These are phyloP conservation scores for Chrysocyon brachyurus DNA, from an alignment of 2,797 vertebrate genomes.

Conservation along the genomic window DNA sequence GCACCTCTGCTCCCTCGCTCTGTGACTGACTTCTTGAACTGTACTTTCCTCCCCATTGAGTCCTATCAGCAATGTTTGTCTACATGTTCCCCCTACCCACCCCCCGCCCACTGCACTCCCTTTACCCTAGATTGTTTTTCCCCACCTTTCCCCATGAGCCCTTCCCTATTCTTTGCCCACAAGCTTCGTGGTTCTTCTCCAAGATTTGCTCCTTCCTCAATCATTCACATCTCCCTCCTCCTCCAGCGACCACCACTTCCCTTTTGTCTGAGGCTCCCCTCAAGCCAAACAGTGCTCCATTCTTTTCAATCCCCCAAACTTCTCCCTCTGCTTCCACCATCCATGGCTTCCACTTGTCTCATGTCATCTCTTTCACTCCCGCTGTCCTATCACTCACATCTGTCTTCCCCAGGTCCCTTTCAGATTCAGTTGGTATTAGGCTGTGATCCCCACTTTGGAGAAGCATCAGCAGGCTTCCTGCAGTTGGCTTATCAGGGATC, in stretches of 20 bases:
- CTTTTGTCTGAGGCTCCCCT: neutral
- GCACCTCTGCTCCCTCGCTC: neutral
- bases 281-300: neutral
- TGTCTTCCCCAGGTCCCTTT: neutral
- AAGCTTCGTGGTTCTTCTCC: neutral
- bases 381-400: neutral
- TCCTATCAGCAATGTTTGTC: neutral
- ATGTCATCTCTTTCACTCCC: neutral
- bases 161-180: too few species aligned
- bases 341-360: neutral
- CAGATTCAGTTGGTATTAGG: neutral
- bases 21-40: neutral
- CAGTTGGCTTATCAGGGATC: neutral
- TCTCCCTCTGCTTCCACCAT: neutral
- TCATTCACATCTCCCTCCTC: neutral
- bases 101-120: accelerated
- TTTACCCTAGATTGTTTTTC: neutral
- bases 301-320: neutral
- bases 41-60: neutral
- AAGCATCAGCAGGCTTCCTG: too few species aligned
- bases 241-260: neutral
- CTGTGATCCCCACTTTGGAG: neutral
- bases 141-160: neutral
- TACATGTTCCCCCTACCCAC: neutral
- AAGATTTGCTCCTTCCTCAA: neutral